These are phyloP conservation scores for Marmota monax DNA, from an alignment of 2,113 vertebrate species.

Conservation along the genomic window DNA sequence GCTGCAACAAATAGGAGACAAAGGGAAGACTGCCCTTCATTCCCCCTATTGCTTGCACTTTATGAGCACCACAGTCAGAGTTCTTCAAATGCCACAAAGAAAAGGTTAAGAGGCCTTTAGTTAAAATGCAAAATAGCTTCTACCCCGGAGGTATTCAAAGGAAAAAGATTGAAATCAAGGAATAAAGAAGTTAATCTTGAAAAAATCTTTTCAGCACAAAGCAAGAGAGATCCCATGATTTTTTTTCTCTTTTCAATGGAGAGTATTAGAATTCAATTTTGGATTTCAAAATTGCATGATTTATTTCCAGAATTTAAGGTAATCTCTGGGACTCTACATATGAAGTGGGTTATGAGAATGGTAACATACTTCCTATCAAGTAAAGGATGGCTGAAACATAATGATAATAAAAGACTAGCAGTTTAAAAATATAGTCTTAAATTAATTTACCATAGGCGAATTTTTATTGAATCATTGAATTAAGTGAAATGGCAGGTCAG, in stretches of 20 bases:
- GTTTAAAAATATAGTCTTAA: neutral
- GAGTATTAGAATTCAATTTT: neutral
- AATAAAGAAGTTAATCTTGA: slow-evolving; percentile 38
- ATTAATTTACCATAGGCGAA: neutral
- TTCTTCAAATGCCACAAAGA: slow-evolving; percentile 70
- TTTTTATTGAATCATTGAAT: neutral
- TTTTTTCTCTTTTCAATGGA: neutral
- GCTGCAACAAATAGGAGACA: slow-evolving; percentile 38
- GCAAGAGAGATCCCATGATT: neutral
- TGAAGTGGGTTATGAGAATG: neutral
- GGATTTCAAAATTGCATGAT: neutral
- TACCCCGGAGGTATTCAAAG: slow-evolving; percentile 39
- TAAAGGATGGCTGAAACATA: neutral
- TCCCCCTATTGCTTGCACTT: neutral
- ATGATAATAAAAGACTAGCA: neutral
- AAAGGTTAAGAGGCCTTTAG: slow-evolving; percentile 52
- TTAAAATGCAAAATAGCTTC: slow-evolving; percentile 66
- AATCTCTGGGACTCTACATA: neutral
- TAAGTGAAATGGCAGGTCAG: neutral
- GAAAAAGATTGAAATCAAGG: slow-evolving; percentile 46
- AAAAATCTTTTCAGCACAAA: slow-evolving; percentile 38
- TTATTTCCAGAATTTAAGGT: neutral
- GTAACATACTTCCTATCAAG: neutral
- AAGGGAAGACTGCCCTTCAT: slow-evolving; percentile 34
- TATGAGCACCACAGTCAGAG: slow-evolving; percentile 62